Evolutionary conservation across 2,888 invertebrate genomes (phyloP), one percentile per base, ranked within the genome.

Genomic region (Bellardia bayeri): DNA sequence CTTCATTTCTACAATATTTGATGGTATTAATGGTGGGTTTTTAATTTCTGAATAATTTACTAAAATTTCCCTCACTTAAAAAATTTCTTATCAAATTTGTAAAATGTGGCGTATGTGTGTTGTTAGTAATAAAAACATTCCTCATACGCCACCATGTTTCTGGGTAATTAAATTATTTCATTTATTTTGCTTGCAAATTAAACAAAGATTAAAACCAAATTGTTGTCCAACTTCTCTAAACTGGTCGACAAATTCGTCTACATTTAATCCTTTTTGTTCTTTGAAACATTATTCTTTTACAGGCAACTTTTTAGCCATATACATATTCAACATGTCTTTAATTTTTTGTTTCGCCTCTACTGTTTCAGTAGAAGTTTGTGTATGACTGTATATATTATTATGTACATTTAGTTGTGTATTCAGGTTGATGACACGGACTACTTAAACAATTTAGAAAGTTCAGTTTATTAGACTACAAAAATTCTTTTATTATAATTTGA

Each of bases 351-450:
- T n/a, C n/a, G 7, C 42, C 9, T 23, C 42, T 5, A 11, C 1
- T 45, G 42, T 30, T 23, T 49, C 13, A 51, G 9, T 16, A 3
- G 64, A 75, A 51, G 16, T 30, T 3, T 40, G 14, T 40, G 11
- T 45, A 8, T 58, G 14, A n/a, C 40, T 51, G 14, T 54, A 16
- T 33, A 72, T 16, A 76, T 76, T 87, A 83, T 76, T 71, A n/a
- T n/a, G n/a, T n/a, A 56, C 69, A 63, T 69, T 78, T 33, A 64
- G 72, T 78, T 80, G 40, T 30, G 14, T 63, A 72, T 76, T 76
- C 37, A 83, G 87, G 76, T 84, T 78, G 84, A 81, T 78, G 84
- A 72, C 84, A 81, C 86, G 58, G 71, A 61, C 72, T 56, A 49
- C 49, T 81, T 51, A 64, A 81, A 61, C 76, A 76, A 66, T 71